Evolutionary conservation across 1,140 invertebrate genomes (phyloP).

Genomic region (Pollicipes pollicipes): DNA sequence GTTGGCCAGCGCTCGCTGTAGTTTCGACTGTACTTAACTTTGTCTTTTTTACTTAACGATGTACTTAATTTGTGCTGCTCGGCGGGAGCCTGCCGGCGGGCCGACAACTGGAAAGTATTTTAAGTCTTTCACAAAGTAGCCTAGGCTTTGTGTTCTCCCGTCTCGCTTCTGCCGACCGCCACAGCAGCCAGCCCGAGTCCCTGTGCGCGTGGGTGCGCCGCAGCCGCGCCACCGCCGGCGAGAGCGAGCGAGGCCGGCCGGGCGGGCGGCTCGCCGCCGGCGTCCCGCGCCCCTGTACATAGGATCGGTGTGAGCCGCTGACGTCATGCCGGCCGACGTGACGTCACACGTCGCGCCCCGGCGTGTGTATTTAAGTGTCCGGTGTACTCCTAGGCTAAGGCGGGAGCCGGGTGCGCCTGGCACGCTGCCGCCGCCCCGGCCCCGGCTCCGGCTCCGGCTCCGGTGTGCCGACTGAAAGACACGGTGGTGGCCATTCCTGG

Average conservation of each 20-base stretch:
- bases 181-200: no score
- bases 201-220: no score
- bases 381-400: not conserved
- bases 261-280: no score
- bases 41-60: not conserved
- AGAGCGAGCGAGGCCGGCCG: no score
- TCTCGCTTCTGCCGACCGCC: not conserved
- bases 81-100: not conserved
- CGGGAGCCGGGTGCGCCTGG: no score
- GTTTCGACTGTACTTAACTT: not conserved
- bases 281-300: not conserved
- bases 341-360: not conserved
- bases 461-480: no score
- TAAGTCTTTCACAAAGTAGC: not conserved
- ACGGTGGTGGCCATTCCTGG: no score
- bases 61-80: not conserved
- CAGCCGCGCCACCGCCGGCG: no score
- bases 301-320: not conserved
- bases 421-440: no score
- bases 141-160: not conserved
- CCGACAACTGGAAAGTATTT: not conserved
- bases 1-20: not conserved
- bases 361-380: not conserved
- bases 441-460: no score
- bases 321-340: not conserved